Conservation (phyloP, 2,113 vertebrate genomes). For the Phyllostomus hastatus region DNA sequence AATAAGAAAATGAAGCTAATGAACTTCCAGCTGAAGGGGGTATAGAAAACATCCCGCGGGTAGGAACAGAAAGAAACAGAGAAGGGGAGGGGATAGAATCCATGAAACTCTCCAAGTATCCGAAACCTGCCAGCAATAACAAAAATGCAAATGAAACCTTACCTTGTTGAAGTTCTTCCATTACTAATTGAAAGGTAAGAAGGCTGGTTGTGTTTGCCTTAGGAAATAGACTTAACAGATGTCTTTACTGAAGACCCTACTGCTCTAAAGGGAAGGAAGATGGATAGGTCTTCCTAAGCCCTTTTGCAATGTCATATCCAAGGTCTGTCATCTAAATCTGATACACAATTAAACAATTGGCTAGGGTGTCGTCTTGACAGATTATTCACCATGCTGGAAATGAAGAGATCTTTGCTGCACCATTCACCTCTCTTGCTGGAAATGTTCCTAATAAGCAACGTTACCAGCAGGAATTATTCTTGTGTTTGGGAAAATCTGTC, state of each 20-base stretch:
- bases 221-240: conserved; percentile 59
- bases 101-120: conserved; percentile 43
- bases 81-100: background rate
- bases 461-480: conserved; percentile 22
- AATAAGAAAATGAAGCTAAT: conserved; percentile 46
- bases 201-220: conserved; percentile 19
- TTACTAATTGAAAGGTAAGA: conserved; percentile 56
- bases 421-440: conserved; percentile 40
- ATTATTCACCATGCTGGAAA: conserved; percentile 53
- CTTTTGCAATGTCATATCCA: conserved; percentile 39
- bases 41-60: conserved; percentile 22
- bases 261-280: conserved; percentile 35
- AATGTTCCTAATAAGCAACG: conserved; percentile 43
- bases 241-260: conserved; percentile 50
- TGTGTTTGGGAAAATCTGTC: background rate
- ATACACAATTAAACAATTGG: conserved; percentile 57
- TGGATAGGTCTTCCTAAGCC: conserved; percentile 4
- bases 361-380: conserved; percentile 42
- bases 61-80: conserved; percentile 9
- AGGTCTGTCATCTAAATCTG: conserved; percentile 55
- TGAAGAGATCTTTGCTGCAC: conserved; percentile 27
- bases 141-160: conserved; percentile 54
- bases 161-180: conserved; percentile 54
- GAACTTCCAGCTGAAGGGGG: conserved; percentile 31
- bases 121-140: conserved; percentile 33